Conservation (phyloP, 2,888 invertebrate species). For the Drosophila emarginata region DNA sequence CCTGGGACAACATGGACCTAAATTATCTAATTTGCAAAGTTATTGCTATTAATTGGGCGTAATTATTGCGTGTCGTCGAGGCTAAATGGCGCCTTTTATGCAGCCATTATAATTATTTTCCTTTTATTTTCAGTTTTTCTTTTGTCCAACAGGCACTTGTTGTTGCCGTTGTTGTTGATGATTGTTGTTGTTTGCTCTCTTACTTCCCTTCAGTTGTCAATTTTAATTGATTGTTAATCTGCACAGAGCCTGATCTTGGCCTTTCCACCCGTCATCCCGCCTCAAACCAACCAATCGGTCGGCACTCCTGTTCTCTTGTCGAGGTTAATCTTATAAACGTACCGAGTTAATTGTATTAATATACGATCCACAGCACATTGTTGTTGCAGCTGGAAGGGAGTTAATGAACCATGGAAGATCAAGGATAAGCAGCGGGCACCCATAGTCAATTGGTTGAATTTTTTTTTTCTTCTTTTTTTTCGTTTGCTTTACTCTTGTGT, state of each 20-base stretch:
- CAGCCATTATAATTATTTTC: constrained; percentile 73
- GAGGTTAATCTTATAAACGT: constrained; percentile 75
- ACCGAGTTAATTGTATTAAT: constrained; percentile 75
- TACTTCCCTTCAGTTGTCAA: constrained; percentile 65
- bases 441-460: constrained; percentile 68
- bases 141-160: constrained; percentile 30
- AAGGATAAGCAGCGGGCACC: constrained; percentile 64
- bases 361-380: constrained; percentile 65
- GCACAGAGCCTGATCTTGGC: constrained; percentile 60
- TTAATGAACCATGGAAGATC: constrained; percentile 79
- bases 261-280: constrained; percentile 11
- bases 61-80: constrained; percentile 75
- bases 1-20: constrained; percentile 46
- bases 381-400: constrained; percentile 57
- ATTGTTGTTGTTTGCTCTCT: constrained; percentile 8
- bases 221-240: constrained; percentile 82
- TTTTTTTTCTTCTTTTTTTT: constrained; percentile 17
- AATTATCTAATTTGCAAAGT: constrained; percentile 80
- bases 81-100: constrained; percentile 71
- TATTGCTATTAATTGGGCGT: constrained; percentile 80
- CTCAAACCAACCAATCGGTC: background rate
- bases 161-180: constrained; percentile 1
- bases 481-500: constrained; percentile 43
- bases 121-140: constrained; percentile 40
- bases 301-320: constrained; percentile 8